Evolutionary conservation across 2,113 vertebrate genomes (phyloP), one percentile per base, ranked within the genome.

Genomic region (Burhinus bistriatus): DNA sequence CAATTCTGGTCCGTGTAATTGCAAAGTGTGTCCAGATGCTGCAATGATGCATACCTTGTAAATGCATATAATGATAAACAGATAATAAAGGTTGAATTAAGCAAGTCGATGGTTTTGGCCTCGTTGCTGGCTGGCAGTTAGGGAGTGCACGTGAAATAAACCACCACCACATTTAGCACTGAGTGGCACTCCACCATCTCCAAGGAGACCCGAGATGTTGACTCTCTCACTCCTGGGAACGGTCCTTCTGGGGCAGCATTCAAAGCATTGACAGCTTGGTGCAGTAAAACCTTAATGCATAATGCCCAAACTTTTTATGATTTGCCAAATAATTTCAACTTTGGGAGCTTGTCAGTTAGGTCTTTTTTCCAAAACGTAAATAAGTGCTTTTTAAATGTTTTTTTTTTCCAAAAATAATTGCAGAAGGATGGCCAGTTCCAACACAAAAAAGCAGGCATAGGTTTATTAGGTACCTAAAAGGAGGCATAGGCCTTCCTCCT

Each of bases 1-100:
- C 49, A 83, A 66, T 72, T 82, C 82, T 92, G 87, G 62, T 32
- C 78, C 66, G 1, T 57, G 87, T 71, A 77, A 87, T 86, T 90
- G 75, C 62, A 77, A 65, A 96, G 42, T 45, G 45, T 73, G 84
- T 87, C 90, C 96, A 94, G 87, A 96, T 85, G 82, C 82, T 84
- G 40, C 87, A 65, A 15, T 36, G 95, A 85, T 85, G 78, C 40
- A 12, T 61, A 62, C 78, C 82, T 85, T 90, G 85, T 78, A 90
- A 82, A 83, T 73, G 47, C 27, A 73, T 49, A 6, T 69, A 61
- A 76, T n/a, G 95, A 65, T 76, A 80, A 93, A 76, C 44, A 69
- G 95, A 80, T 51, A 93, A 83, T 89, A 88, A 87, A 72, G 25
- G 45, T 36, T 49, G 42, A 57, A 61, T 88, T 90, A 69, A 89